Percentiles rank a stretch among this genome's conserved stretches.
These are phyloP conservation scores for Rambutsinella grinnellia DNA, from an alignment of 2,888 invertebrate genomes.

Conservation along the genomic window DNA sequence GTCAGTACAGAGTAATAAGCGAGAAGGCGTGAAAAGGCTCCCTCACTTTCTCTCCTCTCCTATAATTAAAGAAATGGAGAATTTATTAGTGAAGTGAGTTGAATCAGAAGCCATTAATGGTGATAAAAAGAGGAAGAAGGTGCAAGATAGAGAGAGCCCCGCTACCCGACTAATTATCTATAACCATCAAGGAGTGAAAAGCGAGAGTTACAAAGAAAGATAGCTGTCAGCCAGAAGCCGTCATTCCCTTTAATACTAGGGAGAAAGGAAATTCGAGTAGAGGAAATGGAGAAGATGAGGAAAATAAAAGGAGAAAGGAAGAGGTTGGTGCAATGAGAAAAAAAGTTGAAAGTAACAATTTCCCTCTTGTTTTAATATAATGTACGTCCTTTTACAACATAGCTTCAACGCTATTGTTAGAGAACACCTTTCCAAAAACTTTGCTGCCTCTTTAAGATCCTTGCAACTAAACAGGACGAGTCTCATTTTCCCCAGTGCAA, in stretches of 20 bases:
- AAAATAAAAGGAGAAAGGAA: slow-evolving; percentile 12
- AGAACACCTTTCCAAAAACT: no score
- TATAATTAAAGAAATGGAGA: slow-evolving; percentile 60
- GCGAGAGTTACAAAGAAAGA: slow-evolving; percentile 57
- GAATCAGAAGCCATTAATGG: slow-evolving; percentile 62
- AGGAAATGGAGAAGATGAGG: slow-evolving; percentile 3
- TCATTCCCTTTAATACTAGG: neutral
- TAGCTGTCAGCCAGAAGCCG: slow-evolving; percentile 58
- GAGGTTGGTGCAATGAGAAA: neutral
- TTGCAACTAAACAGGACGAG: no score
- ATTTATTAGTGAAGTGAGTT: slow-evolving; percentile 59
- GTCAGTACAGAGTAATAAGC: neutral
- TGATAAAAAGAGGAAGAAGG: slow-evolving; percentile 46
- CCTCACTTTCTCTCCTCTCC: slow-evolving; percentile 7
- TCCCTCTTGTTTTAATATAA: neutral
- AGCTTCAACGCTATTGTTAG: no score
- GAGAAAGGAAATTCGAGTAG: slow-evolving; percentile 18
- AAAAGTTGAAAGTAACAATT: neutral
- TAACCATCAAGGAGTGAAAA: slow-evolving; percentile 14
- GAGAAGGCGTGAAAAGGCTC: slow-evolving; percentile 10
- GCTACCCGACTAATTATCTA: slow-evolving; percentile 60
- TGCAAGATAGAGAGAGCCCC: slow-evolving; percentile 23
- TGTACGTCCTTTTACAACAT: no score
- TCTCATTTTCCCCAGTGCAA: no score
- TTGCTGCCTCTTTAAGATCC: no score